Base-by-base conservation (phyloP, 2,113 vertebrate genomes). In the Apodemus speciosus region DNA sequence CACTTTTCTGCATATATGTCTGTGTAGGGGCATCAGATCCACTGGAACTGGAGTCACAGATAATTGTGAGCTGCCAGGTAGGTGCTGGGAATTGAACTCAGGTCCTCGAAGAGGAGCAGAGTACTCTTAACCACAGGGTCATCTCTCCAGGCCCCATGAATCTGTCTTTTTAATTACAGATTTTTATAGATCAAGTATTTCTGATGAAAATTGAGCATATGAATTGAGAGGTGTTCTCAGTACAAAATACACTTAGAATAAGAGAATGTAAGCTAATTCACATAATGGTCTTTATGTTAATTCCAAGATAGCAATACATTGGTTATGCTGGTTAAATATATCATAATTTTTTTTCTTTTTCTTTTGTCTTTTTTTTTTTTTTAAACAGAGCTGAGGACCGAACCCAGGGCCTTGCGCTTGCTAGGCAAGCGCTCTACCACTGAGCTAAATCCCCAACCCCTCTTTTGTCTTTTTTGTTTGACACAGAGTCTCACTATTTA, bases 101-200 rank as follows among this genome's bases (percentile, higher is more conserved):
- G 43, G 40, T 1, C 72, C 72, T 75, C 72, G 40, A 75, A 75
- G 72, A 75, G 72, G 4, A 75, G 38, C 23, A 46, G 71, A 46
- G 71, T 43, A 21, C 38, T 73, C 21, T 73, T 43, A 72, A 38
- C 20, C 40, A 43, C 40, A 27, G 40, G 25, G 40, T 23, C 40
- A 27, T 73, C 72, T 73, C 40, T 35, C 18, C 14, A 69, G 66
- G 15, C 32, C 32, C 14, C 66, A n/a, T 35, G 68, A 95, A 49
- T 93, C n/a, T 81, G 56, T 60, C 56, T 81, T 81, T 81, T 81
- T 81, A 58, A 30, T 20, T 85, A 51, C 40, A 23, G 38, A 88
- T 92, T 84, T 84, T 84, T 92, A 46, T 6, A 85, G 23, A 85
- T 40, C 72, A 49, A 73, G 27, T 83, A 58, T 89, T 86, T 89